Percentiles rank a stretch among this genome's conserved stretches.
Evolutionary conservation across 2,797 vertebrate species (phyloP).

Genomic region (Lithobates pipiens): DNA sequence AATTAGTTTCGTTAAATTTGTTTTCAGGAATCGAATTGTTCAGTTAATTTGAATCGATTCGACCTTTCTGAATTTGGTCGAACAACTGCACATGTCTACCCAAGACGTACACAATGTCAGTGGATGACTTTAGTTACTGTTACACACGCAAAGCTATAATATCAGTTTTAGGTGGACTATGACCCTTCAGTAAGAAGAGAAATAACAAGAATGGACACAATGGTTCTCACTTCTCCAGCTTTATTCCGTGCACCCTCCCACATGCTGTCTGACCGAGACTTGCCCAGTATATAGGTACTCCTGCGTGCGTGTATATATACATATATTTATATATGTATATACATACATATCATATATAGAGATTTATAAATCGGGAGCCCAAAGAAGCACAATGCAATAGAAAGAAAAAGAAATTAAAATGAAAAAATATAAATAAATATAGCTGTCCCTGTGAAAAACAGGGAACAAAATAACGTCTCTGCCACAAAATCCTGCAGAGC

Average conservation of each 20-base stretch:
- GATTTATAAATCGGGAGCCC: slow-evolving; percentile 44
- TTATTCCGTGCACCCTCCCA: slow-evolving; percentile 60
- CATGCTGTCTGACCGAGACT: slow-evolving; percentile 57
- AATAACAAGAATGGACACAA: slow-evolving; percentile 36
- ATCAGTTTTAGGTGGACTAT: neutral
- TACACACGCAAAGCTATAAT: neutral
- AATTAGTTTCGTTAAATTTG: too few species aligned
- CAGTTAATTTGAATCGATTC: too few species aligned
- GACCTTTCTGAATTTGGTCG: too few species aligned
- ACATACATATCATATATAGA: slow-evolving; percentile 47
- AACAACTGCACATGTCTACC: too few species aligned
- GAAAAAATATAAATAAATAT: neutral
- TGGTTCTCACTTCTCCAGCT: slow-evolving; percentile 46
- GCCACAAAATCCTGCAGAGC: slow-evolving; percentile 50
- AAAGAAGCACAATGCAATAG: slow-evolving; percentile 50
- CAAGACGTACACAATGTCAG: too few species aligned
- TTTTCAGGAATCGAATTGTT: too few species aligned
- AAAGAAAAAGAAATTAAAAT: neutral
- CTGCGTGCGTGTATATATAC: slow-evolving; percentile 53
- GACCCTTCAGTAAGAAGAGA: neutral
- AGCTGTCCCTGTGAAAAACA: slow-evolving; percentile 1
- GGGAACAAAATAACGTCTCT: slow-evolving; percentile 22
- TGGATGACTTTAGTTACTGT: too few species aligned
- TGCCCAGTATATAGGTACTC: slow-evolving; percentile 47
- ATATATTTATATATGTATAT: slow-evolving; percentile 49